Evolutionary conservation across 2,888 invertebrate species (phyloP), one percentile per base, ranked within the genome.

Genomic region (Agriotes lineatus): DNA sequence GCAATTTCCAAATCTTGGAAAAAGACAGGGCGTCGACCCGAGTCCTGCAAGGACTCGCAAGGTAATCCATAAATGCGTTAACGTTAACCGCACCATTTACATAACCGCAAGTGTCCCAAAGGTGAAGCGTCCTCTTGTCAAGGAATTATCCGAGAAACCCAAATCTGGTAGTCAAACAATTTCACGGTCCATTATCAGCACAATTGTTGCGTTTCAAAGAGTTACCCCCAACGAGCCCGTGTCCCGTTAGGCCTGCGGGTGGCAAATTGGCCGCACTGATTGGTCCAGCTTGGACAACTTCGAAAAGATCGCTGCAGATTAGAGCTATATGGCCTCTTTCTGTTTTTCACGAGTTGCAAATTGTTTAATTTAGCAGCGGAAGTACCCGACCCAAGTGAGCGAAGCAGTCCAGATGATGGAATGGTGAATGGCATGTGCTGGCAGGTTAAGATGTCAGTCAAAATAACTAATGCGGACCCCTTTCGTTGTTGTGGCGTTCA

Each of bases 141-240:
- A 52, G 25, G 54, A 35, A 44, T n/a, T 22, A 22, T 44, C n/a
- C 19, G 10, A 25, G 35, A 60, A 48, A 39, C 22, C 39, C n/a
- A 54, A 63, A 54, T 37, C 50, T 57, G 52, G 50, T 45, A 52
- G 60, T 61, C 45, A 30, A 19, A 45, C 48, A 62, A 61, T 67
- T 67, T 67, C 54, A 67, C 45, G 62, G 57, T 4, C 18, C 19
- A 62, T 67, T 67, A 62, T 67, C 18, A 44, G 12, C 14, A 39
- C 52, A 54, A 60, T 52, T 60, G 57, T 54, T 42, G 54, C 52
- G 33, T 33, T 52, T 52, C 33, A 35, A 52, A 18, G 52, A 52
- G 33, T 18, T 22, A 48, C 19, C 14, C 14, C 37, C 16, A 30
- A 39, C 42, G 14, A 42, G 16, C 16, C 12, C 42, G 14, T 42